Evolutionary conservation across 2,113 vertebrate species (phyloP).

Genomic region (Melanotaenia duboulayi): DNA sequence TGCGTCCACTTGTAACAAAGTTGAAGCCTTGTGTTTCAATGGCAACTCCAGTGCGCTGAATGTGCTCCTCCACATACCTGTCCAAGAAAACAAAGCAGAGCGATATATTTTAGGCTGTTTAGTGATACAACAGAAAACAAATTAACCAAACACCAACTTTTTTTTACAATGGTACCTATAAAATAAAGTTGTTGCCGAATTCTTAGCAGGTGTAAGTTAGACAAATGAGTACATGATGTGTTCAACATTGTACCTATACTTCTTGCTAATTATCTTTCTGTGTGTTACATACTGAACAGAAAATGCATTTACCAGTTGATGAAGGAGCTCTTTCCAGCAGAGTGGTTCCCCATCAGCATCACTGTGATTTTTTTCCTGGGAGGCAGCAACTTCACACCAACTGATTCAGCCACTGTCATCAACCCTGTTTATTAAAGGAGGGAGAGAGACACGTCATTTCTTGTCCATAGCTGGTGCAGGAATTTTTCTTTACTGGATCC

Average conservation of each 20-base stretch:
- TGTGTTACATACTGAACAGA: neutral
- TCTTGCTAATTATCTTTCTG: too few species aligned
- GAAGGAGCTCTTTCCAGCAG: conserved; percentile 89
- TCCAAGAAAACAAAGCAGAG: neutral
- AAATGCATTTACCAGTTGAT: conserved; percentile 84
- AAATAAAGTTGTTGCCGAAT: too few species aligned
- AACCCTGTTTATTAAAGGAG: conserved; percentile 69
- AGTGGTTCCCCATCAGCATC: conserved; percentile 89
- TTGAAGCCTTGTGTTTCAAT: conserved; percentile 89
- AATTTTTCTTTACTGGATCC: too few species aligned
- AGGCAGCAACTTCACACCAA: conserved; percentile 82
- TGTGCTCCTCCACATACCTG: conserved; percentile 90
- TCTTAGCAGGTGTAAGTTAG: too few species aligned
- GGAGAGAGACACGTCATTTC: too few species aligned
- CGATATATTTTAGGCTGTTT: neutral
- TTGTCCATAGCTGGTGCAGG: too few species aligned
- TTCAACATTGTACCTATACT: too few species aligned
- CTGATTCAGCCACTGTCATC: conserved; percentile 80
- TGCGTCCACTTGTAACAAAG: conserved; percentile 88
- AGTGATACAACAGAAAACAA: too few species aligned
- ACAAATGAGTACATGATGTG: too few species aligned
- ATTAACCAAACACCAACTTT: neutral
- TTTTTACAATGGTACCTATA: too few species aligned
- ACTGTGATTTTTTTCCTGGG: conserved; percentile 88
- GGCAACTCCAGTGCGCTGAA: conserved; percentile 88